These are phyloP conservation scores for Dioctria linearis DNA, from an alignment of 2,888 invertebrate genomes.

Conservation along the genomic window DNA sequence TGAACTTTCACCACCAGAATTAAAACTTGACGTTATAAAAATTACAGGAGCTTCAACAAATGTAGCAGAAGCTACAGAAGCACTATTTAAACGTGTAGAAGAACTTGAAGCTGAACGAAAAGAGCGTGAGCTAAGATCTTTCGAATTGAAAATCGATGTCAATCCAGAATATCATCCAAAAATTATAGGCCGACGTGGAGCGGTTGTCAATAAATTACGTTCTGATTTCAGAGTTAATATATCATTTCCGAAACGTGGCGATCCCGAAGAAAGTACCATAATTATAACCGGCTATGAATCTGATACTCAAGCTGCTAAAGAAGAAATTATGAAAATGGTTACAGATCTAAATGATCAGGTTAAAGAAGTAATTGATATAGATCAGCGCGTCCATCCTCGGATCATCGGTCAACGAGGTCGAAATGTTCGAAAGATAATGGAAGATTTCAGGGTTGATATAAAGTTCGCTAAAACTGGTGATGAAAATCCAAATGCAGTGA, in stretches of 20 bases:
- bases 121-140: slow-evolving; percentile 88
- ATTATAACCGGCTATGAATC: slow-evolving; percentile 94
- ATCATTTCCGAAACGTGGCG: slow-evolving; percentile 90
- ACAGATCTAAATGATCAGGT: slow-evolving; percentile 85
- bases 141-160: slow-evolving; percentile 88
- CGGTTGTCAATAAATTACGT: slow-evolving; percentile 93
- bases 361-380: slow-evolving; percentile 87
- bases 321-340: slow-evolving; percentile 94
- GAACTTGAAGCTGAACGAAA: slow-evolving; percentile 86
- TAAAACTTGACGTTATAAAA: slow-evolving; percentile 88
- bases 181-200: slow-evolving; percentile 94
- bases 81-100: slow-evolving; percentile 85
- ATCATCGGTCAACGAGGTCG: slow-evolving; percentile 93
- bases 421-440: slow-evolving; percentile 91
- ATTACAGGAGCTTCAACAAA: slow-evolving; percentile 89
- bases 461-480: slow-evolving; percentile 90
- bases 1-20: slow-evolving; percentile 86
- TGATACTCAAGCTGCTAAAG: slow-evolving; percentile 87
- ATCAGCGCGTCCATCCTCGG: slow-evolving; percentile 90
- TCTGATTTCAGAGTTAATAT: slow-evolving; percentile 93
- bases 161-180: slow-evolving; percentile 96
- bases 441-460: slow-evolving; percentile 93
- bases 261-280: slow-evolving; percentile 87
- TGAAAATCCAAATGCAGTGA: slow-evolving; percentile 85
- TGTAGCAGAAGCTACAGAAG: slow-evolving; percentile 87